phyloP scores from a whole-genome alignment of 2,797 vertebrate species.

The Rhabdophis nuchalis region DNA sequence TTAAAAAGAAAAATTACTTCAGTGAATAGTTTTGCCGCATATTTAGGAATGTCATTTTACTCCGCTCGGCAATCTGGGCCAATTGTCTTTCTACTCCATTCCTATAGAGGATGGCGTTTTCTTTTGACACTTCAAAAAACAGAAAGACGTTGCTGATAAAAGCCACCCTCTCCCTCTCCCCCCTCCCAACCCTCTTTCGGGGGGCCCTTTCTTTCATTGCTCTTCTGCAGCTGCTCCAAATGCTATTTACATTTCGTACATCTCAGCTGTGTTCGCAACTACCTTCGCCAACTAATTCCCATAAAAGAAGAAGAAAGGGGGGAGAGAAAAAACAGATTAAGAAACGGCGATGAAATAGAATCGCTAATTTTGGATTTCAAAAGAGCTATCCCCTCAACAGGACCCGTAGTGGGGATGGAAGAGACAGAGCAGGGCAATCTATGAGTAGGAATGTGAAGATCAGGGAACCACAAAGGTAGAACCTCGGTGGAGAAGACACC shows the following conservation, averaged over 20 bases:
- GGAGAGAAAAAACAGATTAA: not conserved
- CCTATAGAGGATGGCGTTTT: slow-evolving; percentile 9
- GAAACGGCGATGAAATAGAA: not conserved
- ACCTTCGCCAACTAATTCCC: not conserved
- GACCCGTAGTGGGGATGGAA: not conserved
- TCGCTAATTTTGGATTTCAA: slow-evolving; percentile 10
- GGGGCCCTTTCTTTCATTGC: not conserved
- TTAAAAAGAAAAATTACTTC: slow-evolving; percentile 26
- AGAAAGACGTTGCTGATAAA: not conserved
- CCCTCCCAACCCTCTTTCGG: not conserved
- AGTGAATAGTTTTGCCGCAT: slow-evolving; percentile 26
- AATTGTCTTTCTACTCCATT: slow-evolving; percentile 38
- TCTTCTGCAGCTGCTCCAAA: slow-evolving; percentile 18
- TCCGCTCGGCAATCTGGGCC: slow-evolving; percentile 36
- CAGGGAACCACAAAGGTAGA: not conserved
- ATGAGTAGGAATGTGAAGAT: not conserved
- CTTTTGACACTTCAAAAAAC: slow-evolving; percentile 38
- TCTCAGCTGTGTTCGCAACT: slow-evolving; percentile 14
- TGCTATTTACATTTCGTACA: slow-evolving; percentile 1
- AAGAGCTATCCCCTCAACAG: not conserved
- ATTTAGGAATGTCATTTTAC: slow-evolving; percentile 29
- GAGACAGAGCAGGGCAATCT: not conserved
- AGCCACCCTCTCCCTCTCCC: not conserved
- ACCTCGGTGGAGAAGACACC: not conserved
- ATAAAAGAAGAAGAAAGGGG: not conserved